Conservation (phyloP, 2,888 invertebrate species). For the Herminia tarsipennalis region DNA sequence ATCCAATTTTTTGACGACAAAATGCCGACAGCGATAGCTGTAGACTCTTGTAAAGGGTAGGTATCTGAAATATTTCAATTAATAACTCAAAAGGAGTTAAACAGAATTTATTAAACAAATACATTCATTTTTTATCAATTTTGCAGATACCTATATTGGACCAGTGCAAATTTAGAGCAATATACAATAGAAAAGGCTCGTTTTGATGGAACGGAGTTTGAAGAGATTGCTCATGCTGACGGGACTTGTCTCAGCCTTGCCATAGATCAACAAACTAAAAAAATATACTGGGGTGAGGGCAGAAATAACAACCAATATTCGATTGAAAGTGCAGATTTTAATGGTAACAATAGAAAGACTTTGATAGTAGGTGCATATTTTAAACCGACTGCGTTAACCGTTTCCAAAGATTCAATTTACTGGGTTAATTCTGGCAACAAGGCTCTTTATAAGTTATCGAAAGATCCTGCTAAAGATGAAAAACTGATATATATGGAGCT, state of each 20-base stretch:
- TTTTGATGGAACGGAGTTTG: conserved; percentile 88
- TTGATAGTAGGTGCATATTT: conserved; percentile 86
- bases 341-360: conserved; percentile 88
- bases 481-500: conserved; percentile 56
- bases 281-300: conserved; percentile 93
- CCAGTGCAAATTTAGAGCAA: conserved; percentile 90
- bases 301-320: conserved; percentile 88
- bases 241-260: conserved; percentile 89
- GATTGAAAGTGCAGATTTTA: conserved; percentile 90
- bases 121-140: conserved; percentile 22
- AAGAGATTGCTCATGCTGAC: conserved; percentile 87
- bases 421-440: conserved; percentile 92
- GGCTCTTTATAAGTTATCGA: conserved; percentile 88
- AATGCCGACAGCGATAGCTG: conserved; percentile 90
- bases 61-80: conserved; percentile 34
- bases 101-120: background rate
- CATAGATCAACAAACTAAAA: conserved; percentile 88
- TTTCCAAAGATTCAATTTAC: conserved; percentile 90
- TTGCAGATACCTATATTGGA: conserved; percentile 93
- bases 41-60: conserved; percentile 92
- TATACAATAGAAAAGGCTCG: conserved; percentile 92
- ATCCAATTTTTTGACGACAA: conserved; percentile 81
- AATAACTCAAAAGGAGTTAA: background rate
- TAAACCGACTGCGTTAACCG: conserved; percentile 89
- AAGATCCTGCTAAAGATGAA: conserved; percentile 51